phyloP scores from a whole-genome alignment of 2,888 invertebrate species.

The Cheilosia impressa region DNA sequence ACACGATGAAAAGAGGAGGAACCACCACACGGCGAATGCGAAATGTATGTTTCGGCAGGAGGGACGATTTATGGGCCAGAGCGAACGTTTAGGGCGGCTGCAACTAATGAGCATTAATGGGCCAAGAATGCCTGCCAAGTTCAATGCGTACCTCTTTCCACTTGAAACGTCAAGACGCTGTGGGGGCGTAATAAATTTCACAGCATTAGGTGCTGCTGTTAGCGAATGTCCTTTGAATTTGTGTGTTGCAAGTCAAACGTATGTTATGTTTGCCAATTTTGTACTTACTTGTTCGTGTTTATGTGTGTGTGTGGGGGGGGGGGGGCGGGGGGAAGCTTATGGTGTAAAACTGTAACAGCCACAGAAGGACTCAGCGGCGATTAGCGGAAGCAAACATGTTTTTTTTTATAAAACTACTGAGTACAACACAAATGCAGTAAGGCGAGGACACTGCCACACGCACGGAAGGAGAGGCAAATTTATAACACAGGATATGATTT shows the following conservation, averaged over 20 bases:
- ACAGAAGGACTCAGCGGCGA: conserved; percentile 15
- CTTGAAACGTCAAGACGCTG: conserved; percentile 49
- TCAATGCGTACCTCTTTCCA: conserved; percentile 56
- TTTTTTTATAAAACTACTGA: conserved; percentile 38
- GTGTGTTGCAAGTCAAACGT: conserved; percentile 21
- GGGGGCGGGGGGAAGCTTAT: conserved; percentile 2
- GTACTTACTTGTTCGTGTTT: not conserved
- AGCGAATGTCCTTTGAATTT: conserved; percentile 46
- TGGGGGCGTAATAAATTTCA: conserved; percentile 58
- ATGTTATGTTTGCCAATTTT: not conserved
- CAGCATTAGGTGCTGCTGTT: conserved; percentile 53
- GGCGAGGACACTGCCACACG: conserved; percentile 18
- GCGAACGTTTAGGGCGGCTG: conserved; percentile 50
- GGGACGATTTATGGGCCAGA: conserved; percentile 57
- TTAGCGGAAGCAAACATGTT: conserved; percentile 50
- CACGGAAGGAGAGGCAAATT: conserved; percentile 35
- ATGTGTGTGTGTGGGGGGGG: not conserved
- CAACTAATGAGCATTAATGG: conserved; percentile 75
- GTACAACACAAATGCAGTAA: conserved; percentile 31
- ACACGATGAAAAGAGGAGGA: conserved; percentile 24
- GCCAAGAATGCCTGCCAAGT: conserved; percentile 71
- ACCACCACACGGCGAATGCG: conserved; percentile 29
- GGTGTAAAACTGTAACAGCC: not conserved
- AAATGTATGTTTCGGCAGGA: conserved; percentile 41
- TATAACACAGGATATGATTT: conserved; percentile 73